Base-by-base conservation (phyloP, 2,113 vertebrate genomes). In the Plecturocebus donacophilus region DNA sequence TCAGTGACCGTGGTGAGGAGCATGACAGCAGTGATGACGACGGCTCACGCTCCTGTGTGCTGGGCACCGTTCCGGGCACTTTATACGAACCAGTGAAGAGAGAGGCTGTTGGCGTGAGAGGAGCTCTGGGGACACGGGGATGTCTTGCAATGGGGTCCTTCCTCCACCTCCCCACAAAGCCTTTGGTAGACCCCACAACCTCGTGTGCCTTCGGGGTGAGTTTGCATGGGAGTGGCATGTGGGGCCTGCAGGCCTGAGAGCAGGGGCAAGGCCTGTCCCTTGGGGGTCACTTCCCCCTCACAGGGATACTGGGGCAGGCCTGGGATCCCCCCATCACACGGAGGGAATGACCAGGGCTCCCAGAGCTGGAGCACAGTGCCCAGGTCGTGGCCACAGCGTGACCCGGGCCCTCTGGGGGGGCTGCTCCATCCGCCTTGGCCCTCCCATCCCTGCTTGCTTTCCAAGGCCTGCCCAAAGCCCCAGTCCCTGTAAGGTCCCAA, bases 311-410 rank as follows among this genome's bases (percentile, higher is more conserved):
- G 38, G 1, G 52, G 45, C 0, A 32, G 56, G 16, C 4, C 64
- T 71, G 16, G 2, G 10, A 70, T n/a, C 4, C 2, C 30, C 61
- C 38, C 30, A 1, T 21, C 42, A 64, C 1, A 1, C 5, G 45
- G 35, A 35, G 23, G 11, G 23, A 40, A 32, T 61, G 25, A 1
- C 45, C 38, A 10, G 42, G 92, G 42, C 20, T 19, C 54, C 52
- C 25, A 1, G 27, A 32, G 5, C 19, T 4, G 45, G 30, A 42
- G 76, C 17, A 38, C 30, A 7, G 19, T 16, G 19, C n/a, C 61
- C n/a, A 3, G 75, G 75, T 6, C 58, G 38, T 35, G 20, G 75
- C 32, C 0, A 7, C 12, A 16, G 85, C 32, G 16, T 5, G 12
- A 58, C 75, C 17, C 17, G 6, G 30, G 52, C 3, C 25, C 38